phyloP scores from a whole-genome alignment of 2,113 vertebrate genomes.

The Pungitius pungitius region DNA sequence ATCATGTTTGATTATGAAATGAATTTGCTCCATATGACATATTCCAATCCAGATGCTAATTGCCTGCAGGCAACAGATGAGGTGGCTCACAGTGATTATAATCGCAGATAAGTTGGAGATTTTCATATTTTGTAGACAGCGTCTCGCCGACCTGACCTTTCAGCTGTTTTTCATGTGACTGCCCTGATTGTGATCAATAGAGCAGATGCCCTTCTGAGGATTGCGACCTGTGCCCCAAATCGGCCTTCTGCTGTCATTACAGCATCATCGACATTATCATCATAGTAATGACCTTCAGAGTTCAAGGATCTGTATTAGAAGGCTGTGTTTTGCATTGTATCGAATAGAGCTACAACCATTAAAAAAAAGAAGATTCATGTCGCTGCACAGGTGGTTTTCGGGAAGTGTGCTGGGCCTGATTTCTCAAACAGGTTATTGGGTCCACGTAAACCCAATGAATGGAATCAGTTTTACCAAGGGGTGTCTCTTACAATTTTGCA shows the following conservation, averaged over 20 bases:
- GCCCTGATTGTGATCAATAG: constrained; percentile 67
- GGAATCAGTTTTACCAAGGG: background rate
- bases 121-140: constrained; percentile 79
- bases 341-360: too few relatives aligned
- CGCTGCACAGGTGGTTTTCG: background rate
- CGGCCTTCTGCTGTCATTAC: constrained; percentile 6
- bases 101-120: constrained; percentile 70
- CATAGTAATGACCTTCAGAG: background rate
- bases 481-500: background rate
- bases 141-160: constrained; percentile 72
- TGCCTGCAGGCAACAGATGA: constrained; percentile 49
- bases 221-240: constrained; percentile 36
- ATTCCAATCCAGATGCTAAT: constrained; percentile 59
- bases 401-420: background rate
- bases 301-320: background rate
- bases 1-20: constrained; percentile 34
- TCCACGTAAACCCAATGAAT: background rate
- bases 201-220: constrained; percentile 51
- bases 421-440: background rate
- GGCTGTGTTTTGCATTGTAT: background rate
- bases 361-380: too few relatives aligned
- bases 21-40: constrained; percentile 36
- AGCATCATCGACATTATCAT: constrained; percentile 5
- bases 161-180: constrained; percentile 64
- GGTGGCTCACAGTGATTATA: constrained; percentile 55